phyloP scores from a whole-genome alignment of 2,113 vertebrate species.

The Oreochromis niloticus region DNA sequence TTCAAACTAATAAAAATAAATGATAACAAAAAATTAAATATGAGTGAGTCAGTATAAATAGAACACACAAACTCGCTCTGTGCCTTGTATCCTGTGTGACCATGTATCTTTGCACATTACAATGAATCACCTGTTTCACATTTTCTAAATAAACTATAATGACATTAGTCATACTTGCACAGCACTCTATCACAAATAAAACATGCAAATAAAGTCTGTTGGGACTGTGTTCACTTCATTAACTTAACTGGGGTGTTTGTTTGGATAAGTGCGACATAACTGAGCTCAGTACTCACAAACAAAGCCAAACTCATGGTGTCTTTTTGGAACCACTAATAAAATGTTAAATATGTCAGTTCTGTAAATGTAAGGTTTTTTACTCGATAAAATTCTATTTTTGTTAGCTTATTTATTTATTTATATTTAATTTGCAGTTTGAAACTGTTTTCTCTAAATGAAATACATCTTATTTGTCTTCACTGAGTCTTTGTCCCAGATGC shows the following conservation, averaged over 20 bases:
- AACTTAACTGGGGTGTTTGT: neutral
- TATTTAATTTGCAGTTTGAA: neutral
- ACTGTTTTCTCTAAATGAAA: neutral
- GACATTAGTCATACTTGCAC: neutral
- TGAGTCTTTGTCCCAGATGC: neutral
- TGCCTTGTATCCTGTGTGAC: neutral
- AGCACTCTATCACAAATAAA: neutral
- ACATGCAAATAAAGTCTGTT: neutral
- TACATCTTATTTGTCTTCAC: neutral
- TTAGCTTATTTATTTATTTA: neutral
- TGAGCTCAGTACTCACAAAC: neutral
- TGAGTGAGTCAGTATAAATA: neutral
- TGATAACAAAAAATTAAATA: neutral
- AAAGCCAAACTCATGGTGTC: neutral
- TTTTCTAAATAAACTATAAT: neutral
- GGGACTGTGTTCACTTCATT: neutral
- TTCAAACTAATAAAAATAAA: neutral
- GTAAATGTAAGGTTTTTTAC: neutral
- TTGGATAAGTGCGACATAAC: neutral
- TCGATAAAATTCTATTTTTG: neutral
- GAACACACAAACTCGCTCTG: neutral
- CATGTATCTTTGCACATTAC: neutral
- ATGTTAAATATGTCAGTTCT: neutral
- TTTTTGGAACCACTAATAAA: accelerated
- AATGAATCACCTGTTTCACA: neutral